These are phyloP conservation scores for Cloeon dipterum DNA, from an alignment of 2,888 invertebrate species.

Conservation along the genomic window DNA sequence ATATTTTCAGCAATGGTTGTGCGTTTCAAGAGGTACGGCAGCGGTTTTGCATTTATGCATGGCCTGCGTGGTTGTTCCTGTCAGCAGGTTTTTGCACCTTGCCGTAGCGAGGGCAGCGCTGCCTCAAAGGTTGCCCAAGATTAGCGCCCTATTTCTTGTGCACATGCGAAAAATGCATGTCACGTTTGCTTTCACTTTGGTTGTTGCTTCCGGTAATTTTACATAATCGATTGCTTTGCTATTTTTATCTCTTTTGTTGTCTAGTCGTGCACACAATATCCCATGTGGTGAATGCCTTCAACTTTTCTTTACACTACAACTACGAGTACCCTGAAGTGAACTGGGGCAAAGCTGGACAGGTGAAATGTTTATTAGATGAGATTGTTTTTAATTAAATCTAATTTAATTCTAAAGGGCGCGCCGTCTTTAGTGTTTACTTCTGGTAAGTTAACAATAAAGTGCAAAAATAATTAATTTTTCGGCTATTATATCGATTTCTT, in stretches of 20 bases:
- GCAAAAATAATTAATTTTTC: too few species aligned
- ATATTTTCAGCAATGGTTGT: slow-evolving; percentile 25
- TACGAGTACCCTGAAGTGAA: slow-evolving; percentile 21
- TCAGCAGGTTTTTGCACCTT: slow-evolving; percentile 28
- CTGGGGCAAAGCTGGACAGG: slow-evolving; percentile 21
- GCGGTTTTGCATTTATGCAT: slow-evolving; percentile 16
- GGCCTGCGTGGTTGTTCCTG: slow-evolving; percentile 20
- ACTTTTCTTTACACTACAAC: slow-evolving; percentile 27
- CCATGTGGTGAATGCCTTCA: slow-evolving; percentile 28
- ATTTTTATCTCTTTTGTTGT: slow-evolving; percentile 9
- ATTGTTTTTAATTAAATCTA: slow-evolving; percentile 16
- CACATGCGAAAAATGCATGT: slow-evolving; percentile 28
- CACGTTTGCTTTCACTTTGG: slow-evolving; percentile 24
- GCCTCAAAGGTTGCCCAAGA: background rate
- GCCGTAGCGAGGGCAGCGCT: slow-evolving; percentile 16
- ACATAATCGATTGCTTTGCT: background rate
- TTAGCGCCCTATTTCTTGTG: slow-evolving; percentile 25
- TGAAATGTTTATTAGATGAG: slow-evolving; percentile 10
- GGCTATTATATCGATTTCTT: slow-evolving; percentile 2
- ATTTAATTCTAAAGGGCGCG: slow-evolving; percentile 1
- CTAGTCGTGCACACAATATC: slow-evolving; percentile 28
- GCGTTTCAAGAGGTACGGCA: slow-evolving; percentile 28
- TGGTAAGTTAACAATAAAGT: too few species aligned
- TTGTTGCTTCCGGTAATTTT: slow-evolving; percentile 23
- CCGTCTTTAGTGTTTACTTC: slow-evolving; percentile 1